Evolutionary conservation across 2,113 vertebrate genomes (phyloP).

Genomic region (Synchiropus splendidus): DNA sequence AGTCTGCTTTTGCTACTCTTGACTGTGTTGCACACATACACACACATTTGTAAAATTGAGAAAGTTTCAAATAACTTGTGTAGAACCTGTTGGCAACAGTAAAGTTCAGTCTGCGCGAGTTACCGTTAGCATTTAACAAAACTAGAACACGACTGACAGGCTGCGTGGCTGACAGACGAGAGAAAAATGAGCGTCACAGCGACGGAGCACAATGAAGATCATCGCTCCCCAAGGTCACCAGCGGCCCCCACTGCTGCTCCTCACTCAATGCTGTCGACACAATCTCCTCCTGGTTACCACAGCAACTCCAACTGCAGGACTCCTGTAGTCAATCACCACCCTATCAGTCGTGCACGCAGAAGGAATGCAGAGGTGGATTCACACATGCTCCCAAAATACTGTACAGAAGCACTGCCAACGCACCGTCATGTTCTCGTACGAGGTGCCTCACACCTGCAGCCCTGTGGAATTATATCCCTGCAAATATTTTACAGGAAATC

Average conservation of each 20-base stretch:
- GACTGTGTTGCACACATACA: too few species aligned
- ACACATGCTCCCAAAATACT: constrained; percentile 4
- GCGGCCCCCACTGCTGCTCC: constrained; percentile 31
- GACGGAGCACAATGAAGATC: constrained; percentile 29
- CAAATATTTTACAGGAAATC: too few species aligned
- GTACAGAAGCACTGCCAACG: constrained; percentile 1
- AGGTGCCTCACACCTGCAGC: background rate
- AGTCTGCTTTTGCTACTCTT: too few species aligned
- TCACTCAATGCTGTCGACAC: constrained; percentile 26
- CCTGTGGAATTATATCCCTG: too few species aligned
- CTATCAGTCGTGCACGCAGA: constrained; percentile 30
- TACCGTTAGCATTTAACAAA: too few species aligned
- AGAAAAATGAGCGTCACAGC: constrained; percentile 17
- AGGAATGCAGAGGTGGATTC: constrained; percentile 13
- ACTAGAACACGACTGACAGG: too few species aligned
- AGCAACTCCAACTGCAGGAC: constrained; percentile 49
- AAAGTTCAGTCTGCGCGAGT: too few species aligned
- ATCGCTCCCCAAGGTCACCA: constrained; percentile 52
- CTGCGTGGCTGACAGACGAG: too few species aligned
- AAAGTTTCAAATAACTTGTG: too few species aligned
- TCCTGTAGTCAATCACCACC: constrained; percentile 31
- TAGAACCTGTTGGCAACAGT: too few species aligned
- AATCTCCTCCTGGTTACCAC: constrained; percentile 49
- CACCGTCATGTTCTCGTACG: constrained; percentile 2
- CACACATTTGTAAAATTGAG: too few species aligned